Evolutionary conservation across 1,140 invertebrate genomes (phyloP).

Genomic region (Lepidurus arcticus): DNA sequence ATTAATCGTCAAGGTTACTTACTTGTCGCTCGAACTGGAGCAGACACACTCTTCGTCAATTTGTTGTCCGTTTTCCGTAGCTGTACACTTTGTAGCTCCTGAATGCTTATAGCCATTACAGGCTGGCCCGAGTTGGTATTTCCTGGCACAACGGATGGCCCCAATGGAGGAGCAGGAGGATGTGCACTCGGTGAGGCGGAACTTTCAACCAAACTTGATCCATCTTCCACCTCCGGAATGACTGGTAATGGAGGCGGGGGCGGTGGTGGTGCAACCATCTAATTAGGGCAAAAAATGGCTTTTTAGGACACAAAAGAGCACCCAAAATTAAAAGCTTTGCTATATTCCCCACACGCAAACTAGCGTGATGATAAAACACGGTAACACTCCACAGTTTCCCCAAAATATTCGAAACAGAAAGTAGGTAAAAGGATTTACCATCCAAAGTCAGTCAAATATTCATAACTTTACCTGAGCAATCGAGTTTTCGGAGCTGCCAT

Average conservation of each 20-base stretch:
- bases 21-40: slow-evolving; percentile 43
- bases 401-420: too few relatives aligned
- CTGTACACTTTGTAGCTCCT: slow-evolving; percentile 74
- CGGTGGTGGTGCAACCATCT: slow-evolving; percentile 34
- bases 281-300: slow-evolving; percentile 1
- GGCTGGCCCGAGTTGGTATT: slow-evolving; percentile 44
- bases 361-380: not conserved
- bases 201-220: not conserved
- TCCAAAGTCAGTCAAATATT: not conserved
- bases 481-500: slow-evolving; percentile 36
- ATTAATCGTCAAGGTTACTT: slow-evolving; percentile 26
- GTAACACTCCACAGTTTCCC: not conserved
- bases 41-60: slow-evolving; percentile 69
- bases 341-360: not conserved
- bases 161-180: not conserved
- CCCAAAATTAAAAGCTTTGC: not conserved
- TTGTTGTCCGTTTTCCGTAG: slow-evolving; percentile 64
- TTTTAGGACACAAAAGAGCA: not conserved
- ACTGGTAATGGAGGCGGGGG: slow-evolving; percentile 37
- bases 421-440: too few relatives aligned
- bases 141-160: slow-evolving; percentile 23
- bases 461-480: slow-evolving; percentile 41
- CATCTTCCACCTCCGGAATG: slow-evolving; percentile 36
- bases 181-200: slow-evolving; percentile 15
- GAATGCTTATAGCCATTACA: slow-evolving; percentile 73